These are phyloP conservation scores for Lampris incognitus DNA, from an alignment of 2,113 vertebrate genomes.

Conservation along the genomic window DNA sequence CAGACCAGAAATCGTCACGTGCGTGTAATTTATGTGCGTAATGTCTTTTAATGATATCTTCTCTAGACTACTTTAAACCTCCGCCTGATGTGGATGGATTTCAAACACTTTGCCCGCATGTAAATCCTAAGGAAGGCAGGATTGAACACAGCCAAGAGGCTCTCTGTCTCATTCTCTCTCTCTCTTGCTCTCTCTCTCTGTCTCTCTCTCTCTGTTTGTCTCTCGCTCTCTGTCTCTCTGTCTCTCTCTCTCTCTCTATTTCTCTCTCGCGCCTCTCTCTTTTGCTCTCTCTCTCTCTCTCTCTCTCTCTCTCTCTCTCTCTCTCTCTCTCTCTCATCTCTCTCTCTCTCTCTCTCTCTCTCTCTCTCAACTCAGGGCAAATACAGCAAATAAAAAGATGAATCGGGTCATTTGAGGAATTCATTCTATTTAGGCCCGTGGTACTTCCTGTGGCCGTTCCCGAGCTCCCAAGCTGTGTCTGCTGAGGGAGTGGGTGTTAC, in stretches of 20 bases:
- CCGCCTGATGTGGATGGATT: slow-evolving; percentile 9
- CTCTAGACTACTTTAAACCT: slow-evolving; percentile 15
- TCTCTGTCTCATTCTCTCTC: neutral
- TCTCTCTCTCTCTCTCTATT: neutral
- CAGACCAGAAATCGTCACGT: too few relatives aligned
- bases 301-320: slow-evolving; percentile 1
- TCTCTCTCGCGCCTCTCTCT: neutral
- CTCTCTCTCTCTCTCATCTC: neutral
- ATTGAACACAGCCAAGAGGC: neutral
- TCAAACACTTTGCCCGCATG: neutral
- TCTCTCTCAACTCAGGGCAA: too few relatives aligned
- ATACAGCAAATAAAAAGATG: slow-evolving; percentile 32
- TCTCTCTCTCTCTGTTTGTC: neutral
- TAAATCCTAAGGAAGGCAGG: slow-evolving; percentile 10
- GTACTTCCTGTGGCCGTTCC: slow-evolving; percentile 27
- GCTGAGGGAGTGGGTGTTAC: slow-evolving; percentile 49
- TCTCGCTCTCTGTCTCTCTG: neutral
- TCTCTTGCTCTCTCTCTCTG: neutral
- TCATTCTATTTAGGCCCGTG: slow-evolving; percentile 51
- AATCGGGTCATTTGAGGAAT: slow-evolving; percentile 48
- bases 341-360: neutral
- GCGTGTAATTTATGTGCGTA: too few relatives aligned
- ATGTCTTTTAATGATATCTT: slow-evolving; percentile 26
- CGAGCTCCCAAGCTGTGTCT: neutral
- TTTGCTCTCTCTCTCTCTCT: slow-evolving; percentile 4